These are phyloP conservation scores for Mesorhabditis belari DNA, from an alignment of 2,888 invertebrate genomes.

Conservation along the genomic window DNA sequence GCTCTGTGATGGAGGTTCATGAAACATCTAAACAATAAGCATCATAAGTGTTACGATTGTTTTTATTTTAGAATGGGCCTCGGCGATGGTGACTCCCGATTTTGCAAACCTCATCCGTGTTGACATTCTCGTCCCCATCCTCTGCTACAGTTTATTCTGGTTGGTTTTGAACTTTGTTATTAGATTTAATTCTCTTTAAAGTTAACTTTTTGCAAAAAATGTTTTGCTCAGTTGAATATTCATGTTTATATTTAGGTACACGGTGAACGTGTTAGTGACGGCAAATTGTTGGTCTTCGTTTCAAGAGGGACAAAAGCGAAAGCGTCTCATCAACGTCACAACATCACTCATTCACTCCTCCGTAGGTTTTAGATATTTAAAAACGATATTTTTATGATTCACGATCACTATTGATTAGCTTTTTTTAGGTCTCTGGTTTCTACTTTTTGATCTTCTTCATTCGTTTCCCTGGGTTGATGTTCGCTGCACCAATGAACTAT, in stretches of 20 bases:
- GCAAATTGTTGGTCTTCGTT: conserved; percentile 22
- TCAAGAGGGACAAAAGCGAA: conserved; percentile 29
- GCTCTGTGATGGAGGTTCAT: too few species aligned
- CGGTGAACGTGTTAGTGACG: conserved; percentile 10
- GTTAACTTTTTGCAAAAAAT: not conserved
- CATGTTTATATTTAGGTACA: conserved; percentile 9
- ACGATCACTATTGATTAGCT: too few species aligned
- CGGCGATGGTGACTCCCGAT: too few species aligned
- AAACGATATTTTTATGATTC: not conserved
- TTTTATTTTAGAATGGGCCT: too few species aligned
- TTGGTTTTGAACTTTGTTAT: too few species aligned
- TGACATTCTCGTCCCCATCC: conserved; percentile 11
- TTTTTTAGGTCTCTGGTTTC: conserved; percentile 28
- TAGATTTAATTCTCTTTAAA: too few species aligned
- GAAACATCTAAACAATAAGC: too few species aligned
- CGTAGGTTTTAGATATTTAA: conserved; percentile 4
- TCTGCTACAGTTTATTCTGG: conserved; percentile 15
- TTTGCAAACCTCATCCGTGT: conserved; percentile 12
- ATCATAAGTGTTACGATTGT: too few species aligned
- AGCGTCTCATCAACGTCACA: conserved; percentile 26
- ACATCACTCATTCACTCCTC: conserved; percentile 33
- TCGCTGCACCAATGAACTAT: conserved; percentile 27
- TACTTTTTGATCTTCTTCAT: conserved; percentile 21
- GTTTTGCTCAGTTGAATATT: conserved; percentile 7
- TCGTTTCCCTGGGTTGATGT: conserved; percentile 25